A percentile compares a stretch with the other conserved stretches of the same genome.
These are phyloP conservation scores for Cryptophagus acutangulus DNA, from an alignment of 2,888 invertebrate species.

Conservation along the genomic window DNA sequence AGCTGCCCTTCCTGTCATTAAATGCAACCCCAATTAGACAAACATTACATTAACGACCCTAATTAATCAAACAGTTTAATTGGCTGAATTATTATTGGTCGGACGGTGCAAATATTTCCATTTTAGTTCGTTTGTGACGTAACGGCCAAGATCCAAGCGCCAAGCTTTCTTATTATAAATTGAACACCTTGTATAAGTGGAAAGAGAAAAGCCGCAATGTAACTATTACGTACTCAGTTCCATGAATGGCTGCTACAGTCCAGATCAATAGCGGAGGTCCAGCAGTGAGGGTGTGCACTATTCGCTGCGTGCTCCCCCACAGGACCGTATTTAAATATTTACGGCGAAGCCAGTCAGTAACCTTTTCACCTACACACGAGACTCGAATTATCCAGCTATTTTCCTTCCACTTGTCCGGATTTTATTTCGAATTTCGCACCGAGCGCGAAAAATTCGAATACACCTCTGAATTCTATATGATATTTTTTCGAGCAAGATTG, in stretches of 20 bases:
- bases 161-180: too few relatives aligned
- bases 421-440: too few relatives aligned
- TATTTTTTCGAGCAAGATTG: constrained; percentile 24
- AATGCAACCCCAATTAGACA: too few relatives aligned
- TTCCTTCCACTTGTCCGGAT: too few relatives aligned
- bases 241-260: constrained; percentile 40
- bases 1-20: too few relatives aligned
- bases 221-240: constrained; percentile 31
- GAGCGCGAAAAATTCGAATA: too few relatives aligned
- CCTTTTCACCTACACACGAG: background rate
- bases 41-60: too few relatives aligned
- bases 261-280: constrained; percentile 41
- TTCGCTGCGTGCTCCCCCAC: constrained; percentile 24
- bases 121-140: too few relatives aligned
- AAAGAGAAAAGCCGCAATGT: constrained; percentile 36
- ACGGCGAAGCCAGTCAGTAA: constrained; percentile 1
- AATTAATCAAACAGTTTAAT: too few relatives aligned
- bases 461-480: background rate
- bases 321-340: constrained; percentile 21
- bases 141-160: too few relatives aligned
- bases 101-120: too few relatives aligned
- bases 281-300: constrained; percentile 31
- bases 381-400: background rate
- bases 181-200: constrained; percentile 15
- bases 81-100: too few relatives aligned